Percentiles rank a stretch among this genome's conserved stretches.
These are phyloP conservation scores for Todiramphus chloris DNA, from an alignment of 2,113 vertebrate species.

Conservation along the genomic window DNA sequence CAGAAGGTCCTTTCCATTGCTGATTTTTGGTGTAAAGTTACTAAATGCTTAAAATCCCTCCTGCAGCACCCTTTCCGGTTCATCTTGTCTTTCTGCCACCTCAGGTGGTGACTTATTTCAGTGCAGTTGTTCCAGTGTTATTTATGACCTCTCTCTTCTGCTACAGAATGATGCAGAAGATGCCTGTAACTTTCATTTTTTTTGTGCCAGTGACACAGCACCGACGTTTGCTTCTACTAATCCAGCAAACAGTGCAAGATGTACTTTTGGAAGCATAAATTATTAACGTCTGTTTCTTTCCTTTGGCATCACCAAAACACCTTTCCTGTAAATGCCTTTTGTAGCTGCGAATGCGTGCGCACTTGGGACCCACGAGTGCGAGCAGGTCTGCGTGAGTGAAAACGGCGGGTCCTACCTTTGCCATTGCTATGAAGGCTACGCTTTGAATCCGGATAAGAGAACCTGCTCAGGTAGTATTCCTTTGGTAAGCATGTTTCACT, in stretches of 20 bases:
- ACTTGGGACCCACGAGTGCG: constrained; percentile 80
- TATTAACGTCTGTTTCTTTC: background rate
- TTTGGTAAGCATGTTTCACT: background rate
- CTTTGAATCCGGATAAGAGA: constrained; percentile 84
- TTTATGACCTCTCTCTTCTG: background rate
- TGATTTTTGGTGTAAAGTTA: background rate
- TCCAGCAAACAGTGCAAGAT: background rate
- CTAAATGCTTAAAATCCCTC: background rate
- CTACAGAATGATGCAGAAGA: background rate
- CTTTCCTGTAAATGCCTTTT: background rate
- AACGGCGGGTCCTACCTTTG: constrained; percentile 76
- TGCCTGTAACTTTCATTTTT: background rate
- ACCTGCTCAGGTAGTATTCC: constrained; percentile 81
- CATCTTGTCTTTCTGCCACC: background rate
- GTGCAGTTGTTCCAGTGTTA: background rate
- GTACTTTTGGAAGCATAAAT: background rate
- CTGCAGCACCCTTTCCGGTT: background rate
- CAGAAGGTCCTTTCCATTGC: background rate
- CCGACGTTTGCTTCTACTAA: background rate
- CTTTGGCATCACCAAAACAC: background rate
- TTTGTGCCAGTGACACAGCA: background rate
- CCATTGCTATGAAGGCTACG: constrained; percentile 83
- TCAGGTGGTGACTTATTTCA: background rate
- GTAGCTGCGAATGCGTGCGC: constrained; percentile 82
- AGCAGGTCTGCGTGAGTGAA: constrained; percentile 84